A percentile compares a stretch with the other conserved stretches of the same genome.
phyloP scores from a whole-genome alignment of 2,797 vertebrate genomes.

The Petrocephalus schoutedeni region DNA sequence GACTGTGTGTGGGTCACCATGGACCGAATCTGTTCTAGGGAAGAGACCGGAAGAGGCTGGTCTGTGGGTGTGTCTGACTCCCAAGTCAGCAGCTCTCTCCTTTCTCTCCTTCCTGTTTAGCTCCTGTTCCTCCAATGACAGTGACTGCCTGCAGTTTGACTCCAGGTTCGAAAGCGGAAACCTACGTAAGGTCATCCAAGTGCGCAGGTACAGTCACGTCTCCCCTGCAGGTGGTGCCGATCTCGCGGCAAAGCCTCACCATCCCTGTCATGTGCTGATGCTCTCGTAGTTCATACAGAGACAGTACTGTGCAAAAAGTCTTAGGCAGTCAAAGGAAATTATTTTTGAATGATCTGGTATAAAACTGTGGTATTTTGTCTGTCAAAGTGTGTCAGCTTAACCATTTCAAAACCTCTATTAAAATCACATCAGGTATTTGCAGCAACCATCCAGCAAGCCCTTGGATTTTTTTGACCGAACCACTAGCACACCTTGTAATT shows the following conservation, averaged over 20 bases:
- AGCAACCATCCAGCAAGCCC: too few species aligned
- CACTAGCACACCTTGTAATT: too few species aligned
- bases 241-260: background rate
- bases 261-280: background rate
- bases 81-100: background rate
- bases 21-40: background rate
- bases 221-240: background rate
- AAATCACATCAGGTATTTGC: too few species aligned
- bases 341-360: too few species aligned
- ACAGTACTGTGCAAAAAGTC: too few species aligned
- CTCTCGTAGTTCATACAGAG: background rate
- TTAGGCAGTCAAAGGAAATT: too few species aligned
- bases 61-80: background rate
- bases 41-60: background rate
- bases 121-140: slow-evolving; percentile 41
- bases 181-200: slow-evolving; percentile 80
- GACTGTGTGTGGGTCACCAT: background rate
- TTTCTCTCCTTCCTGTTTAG: slow-evolving; percentile 39
- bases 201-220: slow-evolving; percentile 68
- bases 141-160: slow-evolving; percentile 68
- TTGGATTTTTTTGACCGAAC: too few species aligned
- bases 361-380: too few species aligned
- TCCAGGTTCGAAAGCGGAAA: slow-evolving; percentile 90
- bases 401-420: too few species aligned
- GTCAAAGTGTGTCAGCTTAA: too few species aligned